Percentiles rank a stretch among this genome's conserved stretches.
Conservation (phyloP, 1,140 invertebrate genomes). For the Drosophila arawakana region DNA sequence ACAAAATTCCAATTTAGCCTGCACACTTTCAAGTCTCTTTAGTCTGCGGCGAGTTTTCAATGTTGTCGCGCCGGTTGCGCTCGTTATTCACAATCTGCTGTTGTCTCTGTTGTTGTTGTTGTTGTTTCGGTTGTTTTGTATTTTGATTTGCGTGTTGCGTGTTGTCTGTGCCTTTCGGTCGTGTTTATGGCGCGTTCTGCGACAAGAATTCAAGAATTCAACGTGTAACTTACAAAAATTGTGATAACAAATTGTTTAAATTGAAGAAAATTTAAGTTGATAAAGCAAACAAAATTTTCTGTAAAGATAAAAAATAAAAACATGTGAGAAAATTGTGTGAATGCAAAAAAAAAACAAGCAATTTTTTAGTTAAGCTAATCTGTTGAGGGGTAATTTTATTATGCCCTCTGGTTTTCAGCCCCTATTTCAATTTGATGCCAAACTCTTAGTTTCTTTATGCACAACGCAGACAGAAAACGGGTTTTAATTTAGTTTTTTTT, state of each 20-base stretch:
- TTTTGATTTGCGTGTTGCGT: slow-evolving; percentile 41
- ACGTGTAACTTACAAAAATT: slow-evolving; percentile 17
- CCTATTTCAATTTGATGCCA: slow-evolving; percentile 16
- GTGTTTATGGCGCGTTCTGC: slow-evolving; percentile 48
- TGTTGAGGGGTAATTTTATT: neutral
- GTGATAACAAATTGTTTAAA: slow-evolving; percentile 14
- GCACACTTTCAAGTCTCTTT: slow-evolving; percentile 53
- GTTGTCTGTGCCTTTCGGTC: slow-evolving; percentile 50
- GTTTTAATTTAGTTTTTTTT: slow-evolving; percentile 43
- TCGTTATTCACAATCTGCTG: slow-evolving; percentile 9
- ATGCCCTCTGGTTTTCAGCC: slow-evolving; percentile 16
- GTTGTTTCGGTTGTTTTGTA: neutral
- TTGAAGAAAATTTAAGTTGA: neutral
- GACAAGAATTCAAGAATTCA: slow-evolving; percentile 32
- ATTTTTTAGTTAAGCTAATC: slow-evolving; percentile 2
- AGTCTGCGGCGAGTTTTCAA: slow-evolving; percentile 76
- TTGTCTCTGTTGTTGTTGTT: slow-evolving; percentile 10
- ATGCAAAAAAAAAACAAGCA: neutral
- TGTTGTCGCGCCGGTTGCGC: slow-evolving; percentile 64
- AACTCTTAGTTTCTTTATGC: slow-evolving; percentile 44
- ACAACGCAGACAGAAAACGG: slow-evolving; percentile 42
- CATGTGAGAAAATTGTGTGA: slow-evolving; percentile 15
- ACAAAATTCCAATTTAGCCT: slow-evolving; percentile 49
- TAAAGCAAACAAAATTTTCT: neutral
- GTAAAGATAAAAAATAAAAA: slow-evolving; percentile 3